A percentile compares a stretch with the other conserved stretches of the same genome.
phyloP scores from a whole-genome alignment of 2,797 vertebrate species.

The Micrastur ruficollis region DNA sequence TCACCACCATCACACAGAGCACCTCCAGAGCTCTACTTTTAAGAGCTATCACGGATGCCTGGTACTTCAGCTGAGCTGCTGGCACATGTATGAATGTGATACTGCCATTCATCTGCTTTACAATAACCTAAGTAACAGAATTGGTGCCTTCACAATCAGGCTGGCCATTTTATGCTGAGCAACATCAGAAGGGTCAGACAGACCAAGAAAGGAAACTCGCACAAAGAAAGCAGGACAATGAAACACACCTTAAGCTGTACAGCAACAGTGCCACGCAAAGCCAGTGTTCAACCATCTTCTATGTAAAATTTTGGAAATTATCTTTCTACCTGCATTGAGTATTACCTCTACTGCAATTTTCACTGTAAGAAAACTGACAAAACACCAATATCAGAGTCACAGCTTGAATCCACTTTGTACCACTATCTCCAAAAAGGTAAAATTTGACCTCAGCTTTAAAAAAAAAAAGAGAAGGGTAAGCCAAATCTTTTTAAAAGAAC shows the following conservation, averaged over 20 bases:
- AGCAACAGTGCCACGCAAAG: background rate
- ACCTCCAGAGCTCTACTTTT: background rate
- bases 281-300: background rate
- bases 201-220: background rate
- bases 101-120: background rate
- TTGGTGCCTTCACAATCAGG: rapidly evolving
- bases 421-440: background rate
- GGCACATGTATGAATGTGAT: background rate
- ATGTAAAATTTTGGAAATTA: background rate
- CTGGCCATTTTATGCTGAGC: background rate
- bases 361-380: background rate
- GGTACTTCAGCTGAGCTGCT: background rate
- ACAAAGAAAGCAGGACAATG: background rate
- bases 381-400: background rate
- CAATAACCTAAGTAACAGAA: background rate
- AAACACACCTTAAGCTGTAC: background rate
- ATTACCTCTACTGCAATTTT: background rate
- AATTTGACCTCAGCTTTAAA: background rate
- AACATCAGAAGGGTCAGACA: background rate
- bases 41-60: background rate
- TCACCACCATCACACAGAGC: background rate
- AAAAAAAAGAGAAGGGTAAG: background rate
- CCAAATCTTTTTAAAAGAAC: background rate
- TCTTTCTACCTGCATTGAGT: background rate
- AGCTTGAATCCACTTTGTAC: background rate